These are phyloP conservation scores for Exaiptasia diaphana DNA, from an alignment of 64 coral and sea anemone genomes.

Conservation along the genomic window DNA sequence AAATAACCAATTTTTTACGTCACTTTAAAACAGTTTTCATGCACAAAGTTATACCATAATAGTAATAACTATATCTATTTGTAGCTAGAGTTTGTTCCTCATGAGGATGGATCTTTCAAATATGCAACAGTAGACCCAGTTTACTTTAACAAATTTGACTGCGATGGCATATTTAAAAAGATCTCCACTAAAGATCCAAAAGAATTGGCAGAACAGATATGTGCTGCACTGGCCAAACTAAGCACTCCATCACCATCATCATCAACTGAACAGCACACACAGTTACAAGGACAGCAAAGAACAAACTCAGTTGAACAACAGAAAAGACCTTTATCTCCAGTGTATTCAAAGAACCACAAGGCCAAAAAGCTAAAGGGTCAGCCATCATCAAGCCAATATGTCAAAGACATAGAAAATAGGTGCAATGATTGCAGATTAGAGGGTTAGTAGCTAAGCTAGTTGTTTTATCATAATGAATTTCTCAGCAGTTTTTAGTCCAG, in stretches of 20 bases:
- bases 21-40: too few relatives aligned
- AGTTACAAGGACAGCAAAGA: not conserved
- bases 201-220: not conserved
- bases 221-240: not conserved
- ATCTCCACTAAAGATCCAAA: not conserved
- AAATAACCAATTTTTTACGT: not conserved
- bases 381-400: too few relatives aligned
- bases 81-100: not conserved
- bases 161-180: not conserved
- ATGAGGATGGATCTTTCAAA: not conserved
- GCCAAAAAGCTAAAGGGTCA: too few relatives aligned
- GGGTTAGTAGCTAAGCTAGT: too few relatives aligned
- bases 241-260: not conserved
- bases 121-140: not conserved
- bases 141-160: not conserved
- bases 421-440: too few relatives aligned
- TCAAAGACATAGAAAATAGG: too few relatives aligned
- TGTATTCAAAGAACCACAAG: not conserved
- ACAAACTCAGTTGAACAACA: too few relatives aligned
- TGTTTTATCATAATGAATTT: too few relatives aligned
- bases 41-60: too few relatives aligned
- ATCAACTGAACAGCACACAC: not conserved
- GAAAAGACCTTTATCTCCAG: not conserved
- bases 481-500: too few relatives aligned
- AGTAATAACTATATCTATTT: not conserved